phyloP scores from a whole-genome alignment of 1,140 invertebrate species.

The Sycophila sp. region DNA sequence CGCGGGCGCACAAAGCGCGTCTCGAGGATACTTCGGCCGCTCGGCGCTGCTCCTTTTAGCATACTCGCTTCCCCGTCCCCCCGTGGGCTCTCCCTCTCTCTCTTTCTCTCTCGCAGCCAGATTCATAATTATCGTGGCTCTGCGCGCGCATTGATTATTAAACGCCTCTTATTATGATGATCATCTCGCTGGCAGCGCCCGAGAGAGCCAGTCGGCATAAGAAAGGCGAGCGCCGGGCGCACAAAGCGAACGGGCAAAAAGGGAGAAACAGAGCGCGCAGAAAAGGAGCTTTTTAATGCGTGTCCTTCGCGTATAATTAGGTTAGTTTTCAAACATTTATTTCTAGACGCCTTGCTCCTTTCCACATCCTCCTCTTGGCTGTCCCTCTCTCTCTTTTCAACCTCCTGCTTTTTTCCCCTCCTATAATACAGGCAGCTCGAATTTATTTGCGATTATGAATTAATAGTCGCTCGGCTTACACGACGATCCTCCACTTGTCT shows the following conservation, averaged over 20 bases:
- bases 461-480: neutral
- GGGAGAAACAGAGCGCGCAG: neutral
- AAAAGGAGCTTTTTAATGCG: neutral
- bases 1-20: conserved; percentile 26
- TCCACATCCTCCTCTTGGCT: neutral
- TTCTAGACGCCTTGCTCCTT: neutral
- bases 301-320: neutral
- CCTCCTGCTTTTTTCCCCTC: no score
- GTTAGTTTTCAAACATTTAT: conserved; percentile 6
- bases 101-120: conserved; percentile 41
- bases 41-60: conserved; percentile 49
- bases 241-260: neutral
- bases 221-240: neutral
- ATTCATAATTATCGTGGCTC: conserved; percentile 61
- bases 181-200: neutral
- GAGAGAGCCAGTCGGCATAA: neutral
- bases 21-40: neutral
- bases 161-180: conserved; percentile 58
- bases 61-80: conserved; percentile 55
- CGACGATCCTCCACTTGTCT: no score
- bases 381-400: neutral
- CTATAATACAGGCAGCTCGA: neutral
- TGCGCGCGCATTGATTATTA: conserved; percentile 64
- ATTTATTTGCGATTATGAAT: neutral
- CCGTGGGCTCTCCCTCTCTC: no score